phyloP scores from a whole-genome alignment of 2,113 vertebrate genomes.

The Aegotheles bennettii region DNA sequence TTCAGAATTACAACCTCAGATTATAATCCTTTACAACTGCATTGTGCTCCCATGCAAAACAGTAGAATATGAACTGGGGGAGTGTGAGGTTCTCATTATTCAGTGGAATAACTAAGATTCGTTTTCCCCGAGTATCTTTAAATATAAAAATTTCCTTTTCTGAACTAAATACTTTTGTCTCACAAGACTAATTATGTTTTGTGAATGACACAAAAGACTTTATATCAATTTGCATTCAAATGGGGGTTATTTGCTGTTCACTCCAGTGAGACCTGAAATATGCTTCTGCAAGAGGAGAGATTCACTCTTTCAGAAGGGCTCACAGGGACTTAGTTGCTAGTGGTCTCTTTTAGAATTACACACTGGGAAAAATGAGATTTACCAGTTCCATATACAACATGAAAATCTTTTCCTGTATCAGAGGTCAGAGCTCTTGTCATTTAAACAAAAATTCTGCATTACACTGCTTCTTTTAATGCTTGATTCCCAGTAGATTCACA shows the following conservation, averaged over 20 bases:
- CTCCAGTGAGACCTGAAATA: neutral
- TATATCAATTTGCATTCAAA: neutral
- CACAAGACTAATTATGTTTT: conserved; percentile 6
- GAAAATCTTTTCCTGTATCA: neutral
- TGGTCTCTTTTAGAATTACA: neutral
- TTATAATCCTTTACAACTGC: neutral
- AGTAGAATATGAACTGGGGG: neutral
- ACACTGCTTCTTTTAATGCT: neutral
- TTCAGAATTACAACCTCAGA: neutral
- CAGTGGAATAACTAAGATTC: neutral
- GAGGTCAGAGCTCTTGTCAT: neutral
- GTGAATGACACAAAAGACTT: neutral
- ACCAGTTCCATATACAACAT: neutral
- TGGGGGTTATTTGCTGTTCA: neutral
- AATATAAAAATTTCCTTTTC: neutral
- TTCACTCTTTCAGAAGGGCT: neutral
- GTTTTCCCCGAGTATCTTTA: neutral
- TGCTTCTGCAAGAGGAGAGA: neutral
- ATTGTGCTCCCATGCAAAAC: neutral
- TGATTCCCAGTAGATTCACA: neutral
- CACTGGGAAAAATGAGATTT: neutral
- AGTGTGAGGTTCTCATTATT: neutral
- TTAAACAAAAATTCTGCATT: neutral
- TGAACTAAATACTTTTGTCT: neutral
- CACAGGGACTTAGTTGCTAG: neutral